A percentile compares a stretch with the other conserved stretches of the same genome.
Evolutionary conservation across 1,140 invertebrate species (phyloP).

Genomic region (Aphis craccivora): DNA sequence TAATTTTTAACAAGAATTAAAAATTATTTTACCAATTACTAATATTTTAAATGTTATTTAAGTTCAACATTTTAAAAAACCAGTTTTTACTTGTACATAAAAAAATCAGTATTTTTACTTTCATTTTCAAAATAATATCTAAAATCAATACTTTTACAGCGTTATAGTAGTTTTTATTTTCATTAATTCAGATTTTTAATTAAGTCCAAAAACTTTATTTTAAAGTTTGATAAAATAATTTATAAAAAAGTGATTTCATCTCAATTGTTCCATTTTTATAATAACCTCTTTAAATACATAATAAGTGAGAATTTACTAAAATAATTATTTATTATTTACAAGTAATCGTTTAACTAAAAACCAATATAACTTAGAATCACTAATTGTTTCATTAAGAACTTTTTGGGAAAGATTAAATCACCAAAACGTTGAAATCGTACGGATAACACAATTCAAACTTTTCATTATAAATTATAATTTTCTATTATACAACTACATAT

Average conservation of each 20-base stretch:
- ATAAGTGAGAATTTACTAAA: neutral
- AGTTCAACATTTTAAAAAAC: neutral
- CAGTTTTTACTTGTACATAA: neutral
- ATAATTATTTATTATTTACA: constrained; percentile 3
- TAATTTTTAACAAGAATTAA: neutral
- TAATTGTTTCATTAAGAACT: neutral
- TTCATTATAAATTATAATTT: neutral
- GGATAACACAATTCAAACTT: neutral
- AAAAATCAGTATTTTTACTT: neutral
- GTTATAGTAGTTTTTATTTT: neutral
- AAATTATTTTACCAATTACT: neutral
- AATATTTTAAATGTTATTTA: neutral
- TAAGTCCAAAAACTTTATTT: neutral
- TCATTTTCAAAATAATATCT: constrained; percentile 10
- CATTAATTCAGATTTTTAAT: neutral
- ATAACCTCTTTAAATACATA: neutral
- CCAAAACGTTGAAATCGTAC: neutral
- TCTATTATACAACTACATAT: neutral
- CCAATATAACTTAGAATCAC: neutral
- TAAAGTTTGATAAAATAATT: neutral
- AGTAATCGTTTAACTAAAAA: neutral
- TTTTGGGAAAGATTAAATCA: neutral
- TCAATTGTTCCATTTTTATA: neutral
- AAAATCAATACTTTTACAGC: neutral
- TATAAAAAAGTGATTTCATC: neutral